Base-by-base conservation (phyloP, 1,140 invertebrate genomes). In the Zophobas morio region DNA sequence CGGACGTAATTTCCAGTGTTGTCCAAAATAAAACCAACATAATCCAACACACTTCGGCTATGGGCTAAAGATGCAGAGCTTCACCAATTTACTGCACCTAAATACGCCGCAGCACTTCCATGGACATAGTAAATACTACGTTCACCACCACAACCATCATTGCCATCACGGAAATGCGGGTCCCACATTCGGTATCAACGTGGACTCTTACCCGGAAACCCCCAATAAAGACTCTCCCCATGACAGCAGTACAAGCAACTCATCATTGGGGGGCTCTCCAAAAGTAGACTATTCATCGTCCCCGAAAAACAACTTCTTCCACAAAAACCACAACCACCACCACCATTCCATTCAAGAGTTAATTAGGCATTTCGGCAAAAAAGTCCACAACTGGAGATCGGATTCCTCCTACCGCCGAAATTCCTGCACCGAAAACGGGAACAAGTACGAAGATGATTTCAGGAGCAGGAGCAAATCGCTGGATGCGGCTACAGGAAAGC, bases 401-500 rank as follows among this genome's bases (percentile, higher is more conserved):
- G 88, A 80, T 86, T 90, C 85, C 72, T 73, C 79, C 72, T 79
- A 87, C 80, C 80, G 88, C 85, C 73, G 87, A 82, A 76, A 88
- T 88, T 84, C 88, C 87, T 78, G 86, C 79, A 77, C 84, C 81
- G 81, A 85, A 40, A 77, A 84, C 84, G 49, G 85, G 86, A 80
- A 89, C 87, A 78, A 88, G 88, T 78, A 86, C 81, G 88, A 88
- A 40, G 89, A 91, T 54, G 91, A 93, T 70, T 95, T 94, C 79
- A 88, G 94, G 4, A 90, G 90, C 47, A 88, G 94, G 36, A 94
- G 93, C 33, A 93, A 94, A 83, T 95, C 93, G 37, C 85, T 95
- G 75, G 94, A 95, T 84, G 92, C 91, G 3, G 89, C 90, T 73
- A 87, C 90, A 3, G 85, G 88, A 56, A 88, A 88, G 40, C 84